phyloP scores from a whole-genome alignment of 2,113 vertebrate genomes.

The Mirza zaza region DNA sequence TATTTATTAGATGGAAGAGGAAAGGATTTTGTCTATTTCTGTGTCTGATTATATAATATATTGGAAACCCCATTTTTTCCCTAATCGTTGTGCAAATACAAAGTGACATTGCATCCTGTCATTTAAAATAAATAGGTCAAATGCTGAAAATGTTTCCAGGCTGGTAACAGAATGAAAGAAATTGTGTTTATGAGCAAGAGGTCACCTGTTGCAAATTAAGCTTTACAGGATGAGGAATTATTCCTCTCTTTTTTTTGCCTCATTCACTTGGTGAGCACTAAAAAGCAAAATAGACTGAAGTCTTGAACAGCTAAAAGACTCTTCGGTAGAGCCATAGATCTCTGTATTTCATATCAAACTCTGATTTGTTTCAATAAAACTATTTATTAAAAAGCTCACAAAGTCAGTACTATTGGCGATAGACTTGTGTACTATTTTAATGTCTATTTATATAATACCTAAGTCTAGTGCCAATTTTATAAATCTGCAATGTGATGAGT shows the following conservation, averaged over 20 bases:
- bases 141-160: background rate
- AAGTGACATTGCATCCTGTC: background rate
- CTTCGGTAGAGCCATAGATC: background rate
- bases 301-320: background rate
- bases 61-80: background rate
- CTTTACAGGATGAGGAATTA: background rate
- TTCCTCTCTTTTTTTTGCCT: background rate
- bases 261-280: background rate
- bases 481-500: background rate
- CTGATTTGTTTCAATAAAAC: background rate
- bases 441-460: background rate
- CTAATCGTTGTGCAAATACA: background rate
- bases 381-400: background rate
- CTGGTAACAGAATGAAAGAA: background rate
- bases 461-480: background rate
- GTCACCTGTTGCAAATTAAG: background rate
- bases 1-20: background rate
- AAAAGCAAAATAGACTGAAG: background rate
- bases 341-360: background rate
- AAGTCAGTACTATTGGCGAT: background rate
- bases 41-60: background rate
- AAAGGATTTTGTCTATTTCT: background rate
- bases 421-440: background rate
- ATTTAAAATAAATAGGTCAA: slow-evolving; percentile 26
- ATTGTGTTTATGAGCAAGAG: background rate